Percentiles rank a stretch among this genome's conserved stretches.
Conservation (phyloP, 2,113 vertebrate species). For the Eulacestoma nigropectus region DNA sequence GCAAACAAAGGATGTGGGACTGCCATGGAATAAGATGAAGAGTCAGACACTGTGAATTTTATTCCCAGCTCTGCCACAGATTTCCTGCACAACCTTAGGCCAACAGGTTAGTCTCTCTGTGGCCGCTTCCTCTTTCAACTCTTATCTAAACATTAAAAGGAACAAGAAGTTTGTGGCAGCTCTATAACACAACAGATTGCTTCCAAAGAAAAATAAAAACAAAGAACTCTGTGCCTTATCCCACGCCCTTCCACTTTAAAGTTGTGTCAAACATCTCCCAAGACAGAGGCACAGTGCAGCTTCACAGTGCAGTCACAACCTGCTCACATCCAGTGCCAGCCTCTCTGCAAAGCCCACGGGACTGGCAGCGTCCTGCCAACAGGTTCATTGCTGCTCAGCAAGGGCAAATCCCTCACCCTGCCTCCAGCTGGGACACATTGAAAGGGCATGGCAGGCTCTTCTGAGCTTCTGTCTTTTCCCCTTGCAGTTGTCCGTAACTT, state of each 20-base stretch:
- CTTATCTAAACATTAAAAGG: constrained; percentile 9
- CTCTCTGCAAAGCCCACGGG: background rate
- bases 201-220: background rate
- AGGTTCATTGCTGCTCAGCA: background rate
- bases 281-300: background rate
- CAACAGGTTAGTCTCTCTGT: background rate
- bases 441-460: background rate
- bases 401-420: background rate
- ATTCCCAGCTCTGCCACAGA: background rate
- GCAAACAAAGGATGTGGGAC: background rate
- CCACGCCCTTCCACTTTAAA: background rate
- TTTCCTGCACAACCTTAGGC: background rate
- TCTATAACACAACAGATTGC: background rate
- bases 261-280: background rate
- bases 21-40: background rate
- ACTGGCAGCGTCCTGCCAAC: background rate
- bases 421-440: background rate
- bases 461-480: background rate
- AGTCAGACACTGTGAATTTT: background rate
- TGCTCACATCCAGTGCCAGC: background rate
- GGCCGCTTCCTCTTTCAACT: background rate
- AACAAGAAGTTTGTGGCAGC: constrained; percentile 17
- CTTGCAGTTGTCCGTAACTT: background rate
- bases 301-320: background rate
- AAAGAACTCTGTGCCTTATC: background rate